Evolutionary conservation across 2,888 invertebrate species (phyloP).

Genomic region (Pristionchus entomophagus): DNA sequence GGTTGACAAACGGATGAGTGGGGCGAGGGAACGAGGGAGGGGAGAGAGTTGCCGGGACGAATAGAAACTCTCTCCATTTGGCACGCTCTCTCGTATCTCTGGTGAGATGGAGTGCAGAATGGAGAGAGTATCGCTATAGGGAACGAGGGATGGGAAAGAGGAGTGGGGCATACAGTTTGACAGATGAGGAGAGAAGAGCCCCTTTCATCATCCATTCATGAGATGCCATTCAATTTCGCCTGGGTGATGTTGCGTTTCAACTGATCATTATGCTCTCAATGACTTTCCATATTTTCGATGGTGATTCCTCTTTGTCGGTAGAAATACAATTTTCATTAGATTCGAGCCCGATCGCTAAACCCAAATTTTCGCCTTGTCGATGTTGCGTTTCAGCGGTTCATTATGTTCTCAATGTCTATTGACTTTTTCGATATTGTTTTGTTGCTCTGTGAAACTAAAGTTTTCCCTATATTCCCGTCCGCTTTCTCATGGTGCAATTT

Average conservation of each 20-base stretch:
- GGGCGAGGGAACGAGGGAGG: not conserved
- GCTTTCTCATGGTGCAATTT: too few species aligned
- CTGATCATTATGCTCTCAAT: too few species aligned
- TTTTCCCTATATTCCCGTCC: too few species aligned
- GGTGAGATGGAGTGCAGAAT: not conserved
- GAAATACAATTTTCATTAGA: too few species aligned
- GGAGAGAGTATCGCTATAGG: not conserved
- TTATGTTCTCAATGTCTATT: not conserved
- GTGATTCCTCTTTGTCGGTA: too few species aligned
- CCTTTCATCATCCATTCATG: not conserved
- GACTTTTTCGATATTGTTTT: too few species aligned
- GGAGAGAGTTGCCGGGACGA: not conserved
- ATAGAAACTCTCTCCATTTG: too few species aligned
- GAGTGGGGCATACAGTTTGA: slow-evolving; percentile 20
- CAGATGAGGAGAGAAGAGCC: not conserved
- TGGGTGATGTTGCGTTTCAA: not conserved
- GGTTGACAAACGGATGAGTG: slow-evolving; percentile 22
- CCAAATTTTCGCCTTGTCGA: too few species aligned
- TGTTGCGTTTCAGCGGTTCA: not conserved
- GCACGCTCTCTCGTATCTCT: too few species aligned
- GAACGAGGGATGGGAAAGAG: not conserved
- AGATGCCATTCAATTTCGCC: not conserved
- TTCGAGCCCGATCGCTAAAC: too few species aligned
- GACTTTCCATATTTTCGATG: too few species aligned
- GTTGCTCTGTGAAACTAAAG: too few species aligned